A percentile compares a stretch with the other conserved stretches of the same genome.
These are phyloP conservation scores for Sepiola atlantica DNA, from an alignment of 2,888 invertebrate species.

Conservation along the genomic window DNA sequence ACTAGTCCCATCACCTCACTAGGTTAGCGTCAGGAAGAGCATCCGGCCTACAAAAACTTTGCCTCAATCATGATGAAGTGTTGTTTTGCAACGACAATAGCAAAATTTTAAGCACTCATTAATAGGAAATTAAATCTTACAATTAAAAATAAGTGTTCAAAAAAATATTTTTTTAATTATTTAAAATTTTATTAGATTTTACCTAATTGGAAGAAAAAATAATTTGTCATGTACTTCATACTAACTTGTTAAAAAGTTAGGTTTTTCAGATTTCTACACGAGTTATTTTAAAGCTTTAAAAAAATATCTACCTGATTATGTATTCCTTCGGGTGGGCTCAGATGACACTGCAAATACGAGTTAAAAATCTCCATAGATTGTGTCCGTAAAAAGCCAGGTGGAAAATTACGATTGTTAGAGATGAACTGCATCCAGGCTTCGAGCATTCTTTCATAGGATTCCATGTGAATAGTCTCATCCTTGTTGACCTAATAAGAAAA, in stretches of 20 bases:
- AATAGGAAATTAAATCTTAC: no score
- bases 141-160: no score
- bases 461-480: constrained; percentile 79
- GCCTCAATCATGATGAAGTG: background rate
- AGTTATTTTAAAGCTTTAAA: background rate
- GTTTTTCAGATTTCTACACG: background rate
- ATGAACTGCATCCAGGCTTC: constrained; percentile 82
- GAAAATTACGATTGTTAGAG: constrained; percentile 72
- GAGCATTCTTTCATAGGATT: constrained; percentile 82
- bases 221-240: no score
- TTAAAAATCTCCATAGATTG: constrained; percentile 80
- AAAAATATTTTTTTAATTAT: no score
- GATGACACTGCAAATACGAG: constrained; percentile 85
- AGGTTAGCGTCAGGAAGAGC: no score
- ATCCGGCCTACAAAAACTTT: background rate
- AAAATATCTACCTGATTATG: constrained; percentile 78
- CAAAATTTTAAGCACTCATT: no score
- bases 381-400: constrained; percentile 62
- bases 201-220: no score
- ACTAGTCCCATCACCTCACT: no score
- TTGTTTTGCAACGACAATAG: no score
- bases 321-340: constrained; percentile 87
- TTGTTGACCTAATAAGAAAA: constrained; percentile 60
- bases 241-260: no score
- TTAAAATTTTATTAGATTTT: no score